Evolutionary conservation across 2,113 vertebrate species (phyloP), one percentile per base, ranked within the genome.

Genomic region (Catagonus wagneri): DNA sequence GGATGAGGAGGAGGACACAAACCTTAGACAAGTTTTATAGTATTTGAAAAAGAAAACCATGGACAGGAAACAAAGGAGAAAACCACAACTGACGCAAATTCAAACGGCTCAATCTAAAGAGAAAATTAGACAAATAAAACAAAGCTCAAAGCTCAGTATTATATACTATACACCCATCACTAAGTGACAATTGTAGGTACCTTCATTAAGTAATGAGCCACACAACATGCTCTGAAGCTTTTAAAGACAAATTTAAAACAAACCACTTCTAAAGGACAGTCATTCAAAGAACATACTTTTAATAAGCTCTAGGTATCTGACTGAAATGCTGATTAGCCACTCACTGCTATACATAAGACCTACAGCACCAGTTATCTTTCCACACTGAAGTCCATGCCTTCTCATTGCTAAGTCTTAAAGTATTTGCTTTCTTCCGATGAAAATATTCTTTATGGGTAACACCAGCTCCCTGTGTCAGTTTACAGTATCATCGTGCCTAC

Each of bases 1-100:
- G 90, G 92, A 69, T 88, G 84, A 94, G 72, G 60, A 81, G 76
- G 85, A 84, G 74, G 90, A 96, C 54, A 96, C 39, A 92, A 52
- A 76, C 63, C 74, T 90, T 96, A 96, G 96, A 39, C 58, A 74
- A 68, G n/a, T 29, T 92, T 91, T 56, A 88, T 22, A 66, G 54
- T 44, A 75, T 84, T 78, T 58, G 44, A 74, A 89, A 89, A 90
- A 89, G 63, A 95, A 96, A 95, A 83, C 3, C 44, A 83, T 2
- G 22, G 72, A 29, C 12, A 54, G 66, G 15, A 84, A 91, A 87
- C 56, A 90, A 44, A 68, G 54, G 54, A 36, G 20, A 91, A 91
- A 93, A 93, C 32, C 74, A 84, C 11, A 50, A 83, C 22, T 39
- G 80, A 71, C 15, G 50, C 9, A 86, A 94, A 90, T n/a, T 85